Evolutionary conservation across 2,797 vertebrate genomes (phyloP), one percentile per base, ranked within the genome.

Genomic region (Gallinago nigripennis): DNA sequence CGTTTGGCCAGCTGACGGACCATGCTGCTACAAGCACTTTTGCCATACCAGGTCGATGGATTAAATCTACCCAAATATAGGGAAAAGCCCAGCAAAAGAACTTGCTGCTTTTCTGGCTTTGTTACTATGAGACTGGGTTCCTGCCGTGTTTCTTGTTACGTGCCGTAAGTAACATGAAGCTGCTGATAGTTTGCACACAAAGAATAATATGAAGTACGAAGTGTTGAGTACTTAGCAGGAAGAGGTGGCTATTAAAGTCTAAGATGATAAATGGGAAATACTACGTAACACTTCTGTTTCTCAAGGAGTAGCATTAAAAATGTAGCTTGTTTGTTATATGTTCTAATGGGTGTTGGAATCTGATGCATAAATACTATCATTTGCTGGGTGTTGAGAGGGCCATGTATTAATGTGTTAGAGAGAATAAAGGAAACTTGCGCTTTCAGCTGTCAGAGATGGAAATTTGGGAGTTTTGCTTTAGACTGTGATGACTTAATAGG

Each of bases 31-130:
- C n/a, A 19, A 12, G 4, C 53, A 0, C 51, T 23, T 20, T 3
- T 11, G 27, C 50, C 31, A 1, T 17, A 1, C 15, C 0, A 1
- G 56, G 9, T 17, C 0, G 0, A 0, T 27, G 66, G 58, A 4
- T 23, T 31, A 1, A 17, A 12, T 4, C 17, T 33, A 8, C 46
- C 24, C 56, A 9, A 12, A 12, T 1, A 10, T 0, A 17, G 78
- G 69, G 51, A 30, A 51, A 45, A 76, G 54, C 58, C 68, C 51
- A 35, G 66, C 35, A 9, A 19, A 65, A 58, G 37, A 28, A 16
- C 17, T 16, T 15, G 43, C 12, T 64, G 0, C 0, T 70, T 37
- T 54, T 70, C 39, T 72, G 45, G 9, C 64, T 84, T 30, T 56
- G 27, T 76, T 30, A 0, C n/a, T 77, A 0, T 3, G 1, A 25